Percentiles rank a stretch among this genome's conserved stretches.
These are phyloP conservation scores for Oxystoma pomonae DNA, from an alignment of 2,888 invertebrate genomes.

Conservation along the genomic window DNA sequence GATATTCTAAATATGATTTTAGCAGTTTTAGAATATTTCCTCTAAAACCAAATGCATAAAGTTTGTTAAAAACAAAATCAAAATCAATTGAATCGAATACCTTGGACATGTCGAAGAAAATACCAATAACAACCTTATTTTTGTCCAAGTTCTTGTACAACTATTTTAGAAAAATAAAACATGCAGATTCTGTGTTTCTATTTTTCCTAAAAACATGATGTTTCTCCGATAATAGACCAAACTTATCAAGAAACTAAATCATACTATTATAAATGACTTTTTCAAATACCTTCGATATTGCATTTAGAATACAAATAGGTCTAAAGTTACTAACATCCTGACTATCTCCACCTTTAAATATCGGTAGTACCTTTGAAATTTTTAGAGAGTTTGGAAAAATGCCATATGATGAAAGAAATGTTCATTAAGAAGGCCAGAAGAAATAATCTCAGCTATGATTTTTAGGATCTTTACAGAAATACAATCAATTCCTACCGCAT, in stretches of 20 bases:
- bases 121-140: background rate
- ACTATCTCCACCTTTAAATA: background rate
- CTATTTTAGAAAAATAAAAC: background rate
- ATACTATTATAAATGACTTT: background rate
- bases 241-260: background rate
- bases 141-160: background rate
- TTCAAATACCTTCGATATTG: background rate
- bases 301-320: background rate
- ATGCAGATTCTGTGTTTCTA: background rate
- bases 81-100: background rate
- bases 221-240: background rate
- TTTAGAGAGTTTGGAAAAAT: background rate
- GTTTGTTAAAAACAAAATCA: background rate
- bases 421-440: background rate
- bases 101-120: background rate
- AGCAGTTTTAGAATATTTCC: background rate
- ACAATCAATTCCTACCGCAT: background rate
- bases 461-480: background rate
- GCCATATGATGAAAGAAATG: background rate
- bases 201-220: background rate
- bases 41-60: background rate
- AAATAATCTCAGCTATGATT: background rate
- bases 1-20: background rate
- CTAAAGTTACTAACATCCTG: background rate
- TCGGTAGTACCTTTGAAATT: background rate